These are phyloP conservation scores for Calephelis perditalis DNA, from an alignment of 2,888 invertebrate genomes.

Conservation along the genomic window DNA sequence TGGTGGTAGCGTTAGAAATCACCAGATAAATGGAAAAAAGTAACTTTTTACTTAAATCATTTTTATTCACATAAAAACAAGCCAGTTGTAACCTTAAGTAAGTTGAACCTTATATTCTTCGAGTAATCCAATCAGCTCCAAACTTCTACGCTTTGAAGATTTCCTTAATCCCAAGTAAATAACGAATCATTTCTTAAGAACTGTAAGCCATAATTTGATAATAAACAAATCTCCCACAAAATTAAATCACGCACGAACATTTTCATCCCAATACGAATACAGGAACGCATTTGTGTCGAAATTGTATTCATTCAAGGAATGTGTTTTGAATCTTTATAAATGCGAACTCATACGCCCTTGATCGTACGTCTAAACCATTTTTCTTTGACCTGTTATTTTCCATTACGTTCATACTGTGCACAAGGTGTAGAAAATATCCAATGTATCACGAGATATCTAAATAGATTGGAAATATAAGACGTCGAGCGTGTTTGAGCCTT, in stretches of 20 bases:
- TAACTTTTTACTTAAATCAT: too few relatives aligned
- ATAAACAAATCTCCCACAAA: conserved; percentile 57
- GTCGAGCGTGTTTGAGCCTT: conserved; percentile 44
- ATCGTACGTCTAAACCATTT: conserved; percentile 40
- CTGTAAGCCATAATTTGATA: conserved; percentile 17
- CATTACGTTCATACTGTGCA: conserved; percentile 29
- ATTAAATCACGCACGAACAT: conserved; percentile 49
- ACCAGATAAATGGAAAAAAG: too few relatives aligned
- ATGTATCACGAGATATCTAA: conserved; percentile 40
- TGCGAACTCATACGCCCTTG: conserved; percentile 49
- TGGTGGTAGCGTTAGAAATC: too few relatives aligned
- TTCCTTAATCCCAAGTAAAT: not conserved
- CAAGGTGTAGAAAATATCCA: conserved; percentile 30
- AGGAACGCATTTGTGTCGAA: conserved; percentile 66
- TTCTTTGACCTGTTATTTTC: conserved; percentile 33
- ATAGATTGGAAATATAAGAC: conserved; percentile 46
- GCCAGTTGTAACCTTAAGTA: too few relatives aligned
- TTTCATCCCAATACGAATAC: conserved; percentile 60
- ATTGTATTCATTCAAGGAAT: conserved; percentile 73
- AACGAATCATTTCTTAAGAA: not conserved
- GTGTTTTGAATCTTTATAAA: conserved; percentile 71
- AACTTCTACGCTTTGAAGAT: not conserved
- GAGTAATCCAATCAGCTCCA: not conserved
- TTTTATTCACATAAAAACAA: too few relatives aligned
- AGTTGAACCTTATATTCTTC: not conserved